Conservation (phyloP, 2,888 invertebrate species). For the Synergus gifuensis region DNA sequence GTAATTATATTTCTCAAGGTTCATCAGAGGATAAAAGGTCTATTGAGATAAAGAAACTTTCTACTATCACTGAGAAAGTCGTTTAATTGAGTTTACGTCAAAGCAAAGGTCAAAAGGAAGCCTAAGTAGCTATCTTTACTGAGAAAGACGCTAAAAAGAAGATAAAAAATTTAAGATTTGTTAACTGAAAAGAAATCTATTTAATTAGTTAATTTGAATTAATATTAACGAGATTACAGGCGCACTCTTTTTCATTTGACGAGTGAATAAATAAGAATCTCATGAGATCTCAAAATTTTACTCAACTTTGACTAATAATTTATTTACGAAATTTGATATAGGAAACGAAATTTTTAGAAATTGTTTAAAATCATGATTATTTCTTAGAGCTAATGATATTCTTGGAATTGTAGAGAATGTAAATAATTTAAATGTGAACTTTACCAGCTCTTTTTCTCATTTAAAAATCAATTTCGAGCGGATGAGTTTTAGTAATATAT, state of each 20-base stretch:
- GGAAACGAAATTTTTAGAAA: background rate
- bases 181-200: background rate
- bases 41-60: background rate
- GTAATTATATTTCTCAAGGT: background rate
- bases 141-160: background rate
- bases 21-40: background rate
- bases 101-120: background rate
- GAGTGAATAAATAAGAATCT: background rate
- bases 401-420: conserved; percentile 4
- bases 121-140: background rate
- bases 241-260: background rate
- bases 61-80: background rate
- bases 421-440: conserved; percentile 15
- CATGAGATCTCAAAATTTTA: background rate
- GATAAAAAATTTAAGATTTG: background rate
- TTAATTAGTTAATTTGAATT: too few species aligned
- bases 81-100: background rate
- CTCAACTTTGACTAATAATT: background rate
- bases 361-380: background rate
- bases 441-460: background rate
- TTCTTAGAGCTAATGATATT: background rate
- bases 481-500: conserved; percentile 49
- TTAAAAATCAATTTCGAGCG: background rate
- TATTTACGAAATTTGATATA: background rate
- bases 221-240: too few species aligned